Evolutionary conservation across 2,113 vertebrate species (phyloP).

Genomic region (Myiopsitta monachus): DNA sequence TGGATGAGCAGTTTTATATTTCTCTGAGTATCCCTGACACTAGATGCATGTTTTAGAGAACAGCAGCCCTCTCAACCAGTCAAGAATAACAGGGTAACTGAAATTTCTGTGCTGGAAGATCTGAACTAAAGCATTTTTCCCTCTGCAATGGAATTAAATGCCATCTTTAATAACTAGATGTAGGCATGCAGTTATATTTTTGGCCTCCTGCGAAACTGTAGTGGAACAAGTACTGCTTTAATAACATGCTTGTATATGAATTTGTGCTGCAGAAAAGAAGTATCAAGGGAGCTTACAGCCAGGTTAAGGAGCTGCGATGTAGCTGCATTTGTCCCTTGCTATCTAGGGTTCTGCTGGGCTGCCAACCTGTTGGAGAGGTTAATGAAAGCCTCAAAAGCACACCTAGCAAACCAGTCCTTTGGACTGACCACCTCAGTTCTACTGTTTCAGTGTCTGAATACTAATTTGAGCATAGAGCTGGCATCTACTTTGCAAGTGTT

Average conservation of each 20-base stretch:
- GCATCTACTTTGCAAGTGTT: not conserved
- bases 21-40: not conserved
- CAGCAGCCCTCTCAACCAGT: not conserved
- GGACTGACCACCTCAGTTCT: not conserved
- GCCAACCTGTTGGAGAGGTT: accelerated
- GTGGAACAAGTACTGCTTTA: not conserved
- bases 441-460: not conserved
- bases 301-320: not conserved
- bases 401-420: not conserved
- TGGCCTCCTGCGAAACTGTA: not conserved
- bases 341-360: not conserved
- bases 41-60: not conserved
- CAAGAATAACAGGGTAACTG: not conserved
- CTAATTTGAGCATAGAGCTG: not conserved
- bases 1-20: not conserved
- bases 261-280: not conserved
- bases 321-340: not conserved
- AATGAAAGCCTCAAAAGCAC: not conserved
- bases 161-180: not conserved
- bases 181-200: accelerated
- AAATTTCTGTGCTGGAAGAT: not conserved
- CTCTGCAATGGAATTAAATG: not conserved
- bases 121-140: not conserved
- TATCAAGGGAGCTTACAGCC: not conserved
- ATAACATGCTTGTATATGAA: not conserved